phyloP scores from a whole-genome alignment of 1,140 invertebrate species.

The Reticulitermes speratus region DNA sequence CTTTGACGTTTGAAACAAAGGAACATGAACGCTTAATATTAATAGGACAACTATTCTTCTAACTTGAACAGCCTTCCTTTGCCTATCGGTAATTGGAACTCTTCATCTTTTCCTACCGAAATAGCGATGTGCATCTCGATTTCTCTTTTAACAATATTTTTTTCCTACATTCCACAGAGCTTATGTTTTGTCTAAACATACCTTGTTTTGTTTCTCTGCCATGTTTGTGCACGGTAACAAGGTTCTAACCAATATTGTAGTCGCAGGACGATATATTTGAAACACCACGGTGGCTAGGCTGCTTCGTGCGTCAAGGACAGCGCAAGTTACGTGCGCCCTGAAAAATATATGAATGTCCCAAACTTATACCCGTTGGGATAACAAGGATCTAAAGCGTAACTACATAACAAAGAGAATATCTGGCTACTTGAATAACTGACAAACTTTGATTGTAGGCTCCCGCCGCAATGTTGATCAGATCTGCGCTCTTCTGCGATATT shows the following conservation, averaged over 20 bases:
- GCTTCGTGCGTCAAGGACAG: not conserved
- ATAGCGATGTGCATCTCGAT: not conserved
- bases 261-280: not conserved
- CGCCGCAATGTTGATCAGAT: too few species aligned
- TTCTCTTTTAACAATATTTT: not conserved
- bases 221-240: not conserved
- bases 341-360: not conserved
- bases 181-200: not conserved
- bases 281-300: not conserved
- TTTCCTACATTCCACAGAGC: not conserved
- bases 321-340: not conserved
- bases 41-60: not conserved
- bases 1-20: not conserved
- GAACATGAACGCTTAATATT: not conserved
- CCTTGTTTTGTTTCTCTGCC: not conserved
- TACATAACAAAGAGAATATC: not conserved
- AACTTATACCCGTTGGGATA: not conserved
- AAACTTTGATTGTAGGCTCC: too few species aligned
- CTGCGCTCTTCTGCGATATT: too few species aligned
- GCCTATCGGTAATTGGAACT: not conserved
- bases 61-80: not conserved
- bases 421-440: too few species aligned
- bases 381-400: not conserved
- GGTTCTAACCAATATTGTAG: not conserved
- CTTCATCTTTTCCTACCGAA: not conserved